phyloP scores from a whole-genome alignment of 1,140 invertebrate species.

The Conopomorpha cramerella region DNA sequence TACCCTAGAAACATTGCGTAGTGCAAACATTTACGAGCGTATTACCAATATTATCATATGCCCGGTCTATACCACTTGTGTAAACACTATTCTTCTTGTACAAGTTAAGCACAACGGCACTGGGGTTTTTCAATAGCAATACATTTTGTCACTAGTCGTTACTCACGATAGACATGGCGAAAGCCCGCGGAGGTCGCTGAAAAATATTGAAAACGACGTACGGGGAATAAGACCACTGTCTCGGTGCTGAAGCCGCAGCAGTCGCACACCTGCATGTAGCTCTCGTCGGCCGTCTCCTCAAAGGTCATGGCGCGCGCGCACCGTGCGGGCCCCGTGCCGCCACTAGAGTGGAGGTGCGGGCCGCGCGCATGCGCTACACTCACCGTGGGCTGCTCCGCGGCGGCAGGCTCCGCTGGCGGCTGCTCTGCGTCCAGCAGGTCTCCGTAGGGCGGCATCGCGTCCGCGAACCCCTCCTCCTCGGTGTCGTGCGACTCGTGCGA shows the following conservation, averaged over 20 bases:
- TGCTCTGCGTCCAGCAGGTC: slow-evolving; percentile 46
- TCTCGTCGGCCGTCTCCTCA: slow-evolving; percentile 46
- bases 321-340: slow-evolving; percentile 21
- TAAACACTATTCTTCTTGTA: no score
- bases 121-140: no score
- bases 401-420: slow-evolving; percentile 21
- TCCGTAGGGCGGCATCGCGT: slow-evolving; percentile 51
- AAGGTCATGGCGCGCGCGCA: slow-evolving; percentile 56
- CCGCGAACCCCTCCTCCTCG: slow-evolving; percentile 42
- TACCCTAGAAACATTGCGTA: no score
- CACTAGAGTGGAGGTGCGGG: slow-evolving; percentile 24
- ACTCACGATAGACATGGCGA: slow-evolving; percentile 51
- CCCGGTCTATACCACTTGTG: no score
- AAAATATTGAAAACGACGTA: slow-evolving; percentile 51
- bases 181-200: no score
- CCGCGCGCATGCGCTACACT: slow-evolving; percentile 22
- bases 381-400: slow-evolving; percentile 16
- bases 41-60: no score
- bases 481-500: slow-evolving; percentile 32
- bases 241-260: slow-evolving; percentile 58
- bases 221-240: slow-evolving; percentile 47
- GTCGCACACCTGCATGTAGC: slow-evolving; percentile 52
- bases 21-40: no score
- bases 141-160: no score
- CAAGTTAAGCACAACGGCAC: no score